Base-by-base conservation (phyloP, 2,888 invertebrate species). In the Prosopocoilus inquinatus region DNA sequence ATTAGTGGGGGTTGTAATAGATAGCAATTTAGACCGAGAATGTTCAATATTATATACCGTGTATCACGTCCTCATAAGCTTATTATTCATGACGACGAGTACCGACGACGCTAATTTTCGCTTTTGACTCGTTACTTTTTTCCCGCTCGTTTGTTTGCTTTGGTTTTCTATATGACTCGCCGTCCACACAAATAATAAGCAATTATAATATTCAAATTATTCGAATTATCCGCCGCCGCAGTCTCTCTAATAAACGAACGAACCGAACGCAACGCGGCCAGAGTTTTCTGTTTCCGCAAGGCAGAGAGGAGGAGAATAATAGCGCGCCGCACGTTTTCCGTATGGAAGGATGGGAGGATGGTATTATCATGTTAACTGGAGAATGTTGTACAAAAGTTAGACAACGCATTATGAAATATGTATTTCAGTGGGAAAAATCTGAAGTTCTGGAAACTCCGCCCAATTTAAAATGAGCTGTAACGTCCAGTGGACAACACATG, bases 1-100 rank as follows among this genome's bases (percentile, higher is more conserved):
- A 74, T 73, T 72, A 73, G 69, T 68, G 68, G 68, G 68, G 64
- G 68, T 51, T 64, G 64, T 70, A 70, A 70, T 70, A 66, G 70
- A 65, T 66, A 59, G 67, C 64, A 69, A 68, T 70, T 70, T 67
- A 66, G 64, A 62, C 65, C 58, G 63, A 63, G 67, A 64, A 66
- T 65, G 64, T 67, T 67, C 66, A 64, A 66, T 66, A 61, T 59
- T 57, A 61, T 55, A 55, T 57, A 59, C 41, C 33, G 44, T 20
- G 16, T 34, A 34, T 47, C 35, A 47, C 47, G 47, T 34, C 47
- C 35, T 8, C 15, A 7, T 28, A 28, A 28, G 20, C 20, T 28
- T 28, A 28, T 28, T 28, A 28, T 28, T 28, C 20, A 28, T 28
- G 20, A 28, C 20, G 20, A n/a, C n/a, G 20, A 3, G 20, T 28